Conservation (phyloP, 2,113 vertebrate species). For the Odontesthes bonariensis region DNA sequence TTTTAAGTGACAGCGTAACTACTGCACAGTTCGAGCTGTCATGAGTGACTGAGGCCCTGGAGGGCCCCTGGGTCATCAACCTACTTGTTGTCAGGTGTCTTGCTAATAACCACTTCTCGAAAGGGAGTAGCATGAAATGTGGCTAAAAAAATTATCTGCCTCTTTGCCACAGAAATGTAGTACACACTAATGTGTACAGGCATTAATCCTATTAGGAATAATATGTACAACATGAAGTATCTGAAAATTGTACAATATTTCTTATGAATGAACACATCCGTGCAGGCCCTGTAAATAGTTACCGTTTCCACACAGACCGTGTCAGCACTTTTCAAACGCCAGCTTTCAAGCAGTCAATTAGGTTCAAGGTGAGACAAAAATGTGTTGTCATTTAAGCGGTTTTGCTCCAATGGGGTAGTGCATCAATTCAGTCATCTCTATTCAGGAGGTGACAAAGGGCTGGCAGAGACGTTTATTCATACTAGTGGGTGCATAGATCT, state of each 20-base stretch:
- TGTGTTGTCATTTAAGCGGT: conserved; percentile 76
- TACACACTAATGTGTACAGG: conserved; percentile 37
- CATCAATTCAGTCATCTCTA: conserved; percentile 70
- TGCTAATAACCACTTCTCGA: conserved; percentile 44
- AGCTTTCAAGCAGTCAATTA: conserved; percentile 80
- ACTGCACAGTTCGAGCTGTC: conserved; percentile 50
- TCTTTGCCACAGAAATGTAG: conserved; percentile 13
- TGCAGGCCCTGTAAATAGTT: conserved; percentile 42
- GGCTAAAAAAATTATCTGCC: conserved; percentile 4
- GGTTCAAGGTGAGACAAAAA: conserved; percentile 84
- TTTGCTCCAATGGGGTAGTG: conserved; percentile 67
- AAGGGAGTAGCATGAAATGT: conserved; percentile 12
- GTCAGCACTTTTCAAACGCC: conserved; percentile 77
- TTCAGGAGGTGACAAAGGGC: conserved; percentile 70
- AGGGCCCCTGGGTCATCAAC: conserved; percentile 56
- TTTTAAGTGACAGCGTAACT: conserved; percentile 58
- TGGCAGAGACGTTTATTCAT: conserved; percentile 62
- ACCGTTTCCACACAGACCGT: conserved; percentile 42
- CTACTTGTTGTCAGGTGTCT: conserved; percentile 43
- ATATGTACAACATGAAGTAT: conserved; percentile 21
- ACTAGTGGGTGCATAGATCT: conserved; percentile 30
- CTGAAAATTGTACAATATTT: conserved; percentile 15
- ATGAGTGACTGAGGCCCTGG: conserved; percentile 47
- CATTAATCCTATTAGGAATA: conserved; percentile 41
- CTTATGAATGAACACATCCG: conserved; percentile 28